Evolutionary conservation across 2,797 vertebrate species (phyloP).

Genomic region (Tympanoctomys barrerae): DNA sequence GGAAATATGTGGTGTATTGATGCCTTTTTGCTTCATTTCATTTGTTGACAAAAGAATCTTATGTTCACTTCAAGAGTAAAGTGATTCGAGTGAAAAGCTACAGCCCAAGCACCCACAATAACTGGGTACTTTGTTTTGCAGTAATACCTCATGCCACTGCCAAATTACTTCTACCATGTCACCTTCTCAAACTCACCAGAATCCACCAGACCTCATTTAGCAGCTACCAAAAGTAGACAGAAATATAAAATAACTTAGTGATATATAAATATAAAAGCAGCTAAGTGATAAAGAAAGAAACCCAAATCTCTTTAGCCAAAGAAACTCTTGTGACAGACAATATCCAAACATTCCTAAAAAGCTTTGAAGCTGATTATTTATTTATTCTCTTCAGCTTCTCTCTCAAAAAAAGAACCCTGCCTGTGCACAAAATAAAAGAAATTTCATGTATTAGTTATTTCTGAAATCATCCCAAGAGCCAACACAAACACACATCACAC

Average conservation of each 20-base stretch:
- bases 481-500: background rate
- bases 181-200: constrained; percentile 47
- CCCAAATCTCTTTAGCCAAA: background rate
- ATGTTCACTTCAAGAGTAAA: constrained; percentile 27
- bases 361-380: constrained; percentile 2
- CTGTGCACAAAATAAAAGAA: background rate
- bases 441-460: background rate
- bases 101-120: constrained; percentile 19
- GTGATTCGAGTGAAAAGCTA: constrained; percentile 56
- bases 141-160: background rate
- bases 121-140: constrained; percentile 34
- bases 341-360: constrained; percentile 9
- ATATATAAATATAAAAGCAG: too few relatives aligned
- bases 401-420: background rate
- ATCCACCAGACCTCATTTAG: constrained; percentile 50
- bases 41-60: constrained; percentile 67
- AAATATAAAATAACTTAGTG: constrained; percentile 10
- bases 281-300: constrained; percentile 25
- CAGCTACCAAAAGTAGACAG: background rate
- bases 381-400: constrained; percentile 36
- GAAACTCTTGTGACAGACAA: constrained; percentile 30
- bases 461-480: background rate
- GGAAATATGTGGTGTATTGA: background rate
- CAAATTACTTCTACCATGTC: constrained; percentile 54
- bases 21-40: constrained; percentile 10